Evolutionary conservation across 2,888 invertebrate species (phyloP).

Genomic region (Troilus luridus): DNA sequence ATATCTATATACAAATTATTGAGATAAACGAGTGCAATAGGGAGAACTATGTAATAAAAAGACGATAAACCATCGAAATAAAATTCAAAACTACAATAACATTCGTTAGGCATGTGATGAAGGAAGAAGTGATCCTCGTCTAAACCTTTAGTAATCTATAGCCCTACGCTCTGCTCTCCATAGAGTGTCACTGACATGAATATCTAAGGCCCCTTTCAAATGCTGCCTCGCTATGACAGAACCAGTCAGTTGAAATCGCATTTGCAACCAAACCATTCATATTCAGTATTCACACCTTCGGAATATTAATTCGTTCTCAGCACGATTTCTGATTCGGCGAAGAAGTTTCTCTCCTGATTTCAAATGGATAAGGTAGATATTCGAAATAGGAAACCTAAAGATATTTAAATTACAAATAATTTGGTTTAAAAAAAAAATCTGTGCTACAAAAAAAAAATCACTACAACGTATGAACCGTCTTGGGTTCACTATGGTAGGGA

Average conservation of each 20-base stretch:
- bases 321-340: background rate
- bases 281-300: background rate
- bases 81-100: background rate
- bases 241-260: background rate
- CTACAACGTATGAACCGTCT: too few relatives aligned
- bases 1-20: too few relatives aligned
- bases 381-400: background rate
- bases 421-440: too few relatives aligned
- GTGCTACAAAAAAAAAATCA: too few relatives aligned
- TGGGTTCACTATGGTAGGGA: too few relatives aligned
- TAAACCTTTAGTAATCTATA: background rate
- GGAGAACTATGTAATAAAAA: background rate
- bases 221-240: background rate
- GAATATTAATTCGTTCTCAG: background rate
- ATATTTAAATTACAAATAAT: background rate
- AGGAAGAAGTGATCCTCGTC: background rate
- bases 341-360: background rate
- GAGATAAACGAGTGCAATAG: too few relatives aligned
- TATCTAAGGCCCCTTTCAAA: background rate
- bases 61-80: background rate
- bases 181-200: constrained; percentile 1
- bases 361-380: background rate
- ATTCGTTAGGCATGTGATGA: background rate
- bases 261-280: background rate
- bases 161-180: background rate